phyloP scores from a whole-genome alignment of 2,888 invertebrate genomes.

The Diarsia rubi region DNA sequence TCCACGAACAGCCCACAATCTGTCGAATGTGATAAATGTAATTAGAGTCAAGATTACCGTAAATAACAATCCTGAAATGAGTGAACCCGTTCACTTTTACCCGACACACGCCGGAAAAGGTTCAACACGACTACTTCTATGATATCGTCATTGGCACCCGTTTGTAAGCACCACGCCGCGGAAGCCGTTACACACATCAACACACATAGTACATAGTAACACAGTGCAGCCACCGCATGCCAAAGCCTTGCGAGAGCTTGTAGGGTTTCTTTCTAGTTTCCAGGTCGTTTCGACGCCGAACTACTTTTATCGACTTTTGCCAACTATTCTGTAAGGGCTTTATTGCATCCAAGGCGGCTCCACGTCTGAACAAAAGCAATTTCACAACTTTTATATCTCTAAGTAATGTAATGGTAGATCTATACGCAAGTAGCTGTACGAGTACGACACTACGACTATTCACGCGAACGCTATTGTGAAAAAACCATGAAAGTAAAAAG shows the following conservation, averaged over 20 bases:
- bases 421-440: conserved; percentile 1
- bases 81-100: conserved; percentile 11
- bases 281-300: conserved; percentile 18
- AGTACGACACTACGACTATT: conserved; percentile 24
- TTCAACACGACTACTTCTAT: conserved; percentile 15
- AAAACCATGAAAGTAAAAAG: conserved; percentile 37
- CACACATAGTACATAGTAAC: not conserved
- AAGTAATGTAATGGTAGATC: conserved; percentile 10
- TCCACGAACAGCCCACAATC: not conserved
- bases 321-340: conserved; percentile 27
- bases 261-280: conserved; percentile 43
- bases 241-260: conserved; percentile 5
- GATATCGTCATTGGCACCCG: conserved; percentile 9
- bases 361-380: conserved; percentile 22
- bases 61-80: conserved; percentile 16
- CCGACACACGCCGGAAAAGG: not conserved
- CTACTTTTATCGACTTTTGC: conserved; percentile 35
- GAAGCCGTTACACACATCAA: conserved; percentile 13
- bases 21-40: not conserved
- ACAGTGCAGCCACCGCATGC: conserved; percentile 10
- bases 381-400: conserved; percentile 31
- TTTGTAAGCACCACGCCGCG: not conserved
- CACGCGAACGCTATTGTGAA: conserved; percentile 29
- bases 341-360: conserved; percentile 26
- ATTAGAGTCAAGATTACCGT: conserved; percentile 11